Base-by-base conservation (phyloP, 2,888 invertebrate genomes). In the Hemaris fuciformis region DNA sequence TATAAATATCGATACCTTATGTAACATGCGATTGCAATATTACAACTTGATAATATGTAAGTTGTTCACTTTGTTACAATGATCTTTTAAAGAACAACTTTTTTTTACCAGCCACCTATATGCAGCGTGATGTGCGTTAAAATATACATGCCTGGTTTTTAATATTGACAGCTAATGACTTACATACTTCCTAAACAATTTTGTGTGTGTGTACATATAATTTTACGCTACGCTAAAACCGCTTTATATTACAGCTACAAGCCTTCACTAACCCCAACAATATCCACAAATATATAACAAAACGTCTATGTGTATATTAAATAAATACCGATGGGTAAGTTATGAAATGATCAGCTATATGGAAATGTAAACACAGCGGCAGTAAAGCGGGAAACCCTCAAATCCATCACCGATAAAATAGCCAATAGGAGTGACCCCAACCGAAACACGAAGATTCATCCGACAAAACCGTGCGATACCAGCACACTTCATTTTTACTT, bases 401-500 rank as follows among this genome's bases (percentile, higher is more conserved):
- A 62, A 70, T 60, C 41, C 25, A 43, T 66, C 58, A 69, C 63
- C 66, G 63, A 65, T 62, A 64, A n/a, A 65, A 65, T 63, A 66
- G 61, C 71, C 60, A 62, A 66, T 62, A 64, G 67, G 77, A 67
- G 70, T 64, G 75, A 67, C 75, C 88, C 85, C 81, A 85, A 86
- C 85, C 87, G 74, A 81, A 80, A 82, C 77, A 80, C 79, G 81
- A 76, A 68, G 69, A 74, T 83, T 85, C 88, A 85, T 87, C 88
- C 88, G 90, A 91, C 87, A 89, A 87, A 84, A 78, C 27, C 31
- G 10, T 3, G 1, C 20, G n/a, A 46, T 1, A 48, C 48, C 15
- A 15, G 2, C 25, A 48, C 48, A 27, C 7, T n/a, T 7, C 1
- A 46, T 15, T 31, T 53, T 27, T 31, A 31, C 18, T 31, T 20